Evolutionary conservation across 2,888 invertebrate species (phyloP).

Genomic region (Prosapia bicincta): DNA sequence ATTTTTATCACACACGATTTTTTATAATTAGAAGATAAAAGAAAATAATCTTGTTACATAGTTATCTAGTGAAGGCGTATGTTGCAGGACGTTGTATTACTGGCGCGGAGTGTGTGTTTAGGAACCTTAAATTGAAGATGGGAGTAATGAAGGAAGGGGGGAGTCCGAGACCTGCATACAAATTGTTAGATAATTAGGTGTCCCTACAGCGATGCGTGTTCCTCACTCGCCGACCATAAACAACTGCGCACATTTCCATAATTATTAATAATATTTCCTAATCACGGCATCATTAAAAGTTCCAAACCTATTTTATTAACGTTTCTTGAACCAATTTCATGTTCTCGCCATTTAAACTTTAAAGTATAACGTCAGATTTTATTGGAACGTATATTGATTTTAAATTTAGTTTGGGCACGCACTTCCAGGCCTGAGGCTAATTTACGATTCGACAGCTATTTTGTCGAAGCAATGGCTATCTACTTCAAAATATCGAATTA

Average conservation of each 20-base stretch:
- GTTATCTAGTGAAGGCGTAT: neutral
- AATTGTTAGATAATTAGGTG: slow-evolving; percentile 2
- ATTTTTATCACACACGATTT: neutral
- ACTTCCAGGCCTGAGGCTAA: neutral
- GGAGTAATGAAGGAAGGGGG: neutral
- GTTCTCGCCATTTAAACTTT: neutral
- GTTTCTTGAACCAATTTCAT: slow-evolving; percentile 2
- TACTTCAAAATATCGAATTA: too few relatives aligned
- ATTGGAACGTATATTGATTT: neutral
- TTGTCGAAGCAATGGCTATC: neutral
- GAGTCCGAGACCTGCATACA: neutral
- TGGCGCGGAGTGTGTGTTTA: neutral
- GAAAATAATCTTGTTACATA: neutral
- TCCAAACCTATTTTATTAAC: slow-evolving; percentile 2
- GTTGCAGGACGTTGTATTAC: neutral
- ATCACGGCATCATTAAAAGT: neutral
- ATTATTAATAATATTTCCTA: slow-evolving; percentile 2
- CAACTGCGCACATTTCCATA: neutral
- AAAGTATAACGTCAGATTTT: neutral
- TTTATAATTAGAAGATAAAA: neutral
- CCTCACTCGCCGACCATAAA: neutral
- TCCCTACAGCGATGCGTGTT: slow-evolving; percentile 2
- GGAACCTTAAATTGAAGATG: slow-evolving; percentile 2
- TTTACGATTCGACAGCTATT: neutral
- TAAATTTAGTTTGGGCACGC: neutral